Base-by-base conservation (phyloP, 2,797 vertebrate species). In the Pteronotus mesoamericanus region DNA sequence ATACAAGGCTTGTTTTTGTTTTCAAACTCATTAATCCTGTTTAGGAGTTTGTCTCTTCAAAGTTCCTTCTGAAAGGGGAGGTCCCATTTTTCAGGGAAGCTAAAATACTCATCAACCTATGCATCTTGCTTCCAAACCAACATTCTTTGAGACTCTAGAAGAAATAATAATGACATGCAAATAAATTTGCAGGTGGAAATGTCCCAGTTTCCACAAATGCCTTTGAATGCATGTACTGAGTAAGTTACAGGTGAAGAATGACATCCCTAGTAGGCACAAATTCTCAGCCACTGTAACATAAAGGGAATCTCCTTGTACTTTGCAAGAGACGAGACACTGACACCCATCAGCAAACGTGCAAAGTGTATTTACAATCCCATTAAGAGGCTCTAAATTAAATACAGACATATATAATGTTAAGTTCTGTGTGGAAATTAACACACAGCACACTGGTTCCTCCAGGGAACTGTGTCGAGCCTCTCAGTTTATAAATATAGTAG, bases 401-500 rank as follows among this genome's bases (percentile, higher is more conserved):
- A 94, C 0, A 77, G 57, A 92, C 72, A 90, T 42, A 85, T 29
- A 44, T 42, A 69, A 84, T 86, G 72, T 93, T 91, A 88, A 95
- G 59, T 86, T 94, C 42, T 66, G 42, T 59, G 42, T 86, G 82
- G 88, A 89, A 66, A 79, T 39, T 48, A 95, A 95, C 37, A 89
- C 82, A 82, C 66, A 79, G 48, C 72, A 83, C 61, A 84, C 55
- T 42, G 48, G 59, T 89, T 96, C 71, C 89, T 89, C 95, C 48
- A 51, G 92, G 89, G 94, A 97, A 96, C 18, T 86, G 68, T 83
- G 61, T 75, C 4, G 3, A 86, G 68, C 77, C 66, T 92, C 71
- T 86, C 78, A 93, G 83, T 84, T 97, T 96, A 96, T 66, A 97
- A 96, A 95, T 34, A 88, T 9, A 78, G 61, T 44, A 64, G 51